phyloP scores from a whole-genome alignment of 2,113 vertebrate species.

The Azemiops feae region DNA sequence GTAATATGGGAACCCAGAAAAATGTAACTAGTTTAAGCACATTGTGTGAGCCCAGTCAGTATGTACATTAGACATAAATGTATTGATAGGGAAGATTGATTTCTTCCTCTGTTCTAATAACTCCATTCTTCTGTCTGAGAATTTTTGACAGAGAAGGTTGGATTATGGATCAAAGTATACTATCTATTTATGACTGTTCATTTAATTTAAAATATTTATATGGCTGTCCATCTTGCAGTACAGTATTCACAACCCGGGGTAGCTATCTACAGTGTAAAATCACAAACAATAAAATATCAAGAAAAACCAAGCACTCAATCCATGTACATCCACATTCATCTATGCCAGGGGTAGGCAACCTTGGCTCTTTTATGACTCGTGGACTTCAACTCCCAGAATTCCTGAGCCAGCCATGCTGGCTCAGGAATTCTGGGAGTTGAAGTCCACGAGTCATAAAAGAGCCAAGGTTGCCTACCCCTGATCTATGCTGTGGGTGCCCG shows the following conservation, averaged over 20 bases:
- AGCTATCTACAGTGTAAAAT: neutral
- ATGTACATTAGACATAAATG: neutral
- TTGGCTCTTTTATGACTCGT: too few relatives aligned
- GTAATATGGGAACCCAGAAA: neutral
- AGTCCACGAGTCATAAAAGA: too few relatives aligned
- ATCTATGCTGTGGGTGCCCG: too few relatives aligned
- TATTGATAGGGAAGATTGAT: neutral
- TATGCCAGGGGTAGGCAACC: too few relatives aligned
- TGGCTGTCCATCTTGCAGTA: neutral
- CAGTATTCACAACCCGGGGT: neutral
- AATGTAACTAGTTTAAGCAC: neutral
- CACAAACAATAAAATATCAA: neutral
- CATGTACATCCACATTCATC: neutral
- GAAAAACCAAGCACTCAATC: neutral
- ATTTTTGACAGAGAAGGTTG: neutral
- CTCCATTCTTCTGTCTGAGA: neutral
- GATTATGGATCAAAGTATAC: neutral
- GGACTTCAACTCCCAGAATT: too few relatives aligned
- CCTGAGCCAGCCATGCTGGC: too few relatives aligned
- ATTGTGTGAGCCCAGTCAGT: neutral
- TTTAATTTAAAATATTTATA: neutral
- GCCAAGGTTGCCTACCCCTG: too few relatives aligned
- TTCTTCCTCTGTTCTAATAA: neutral
- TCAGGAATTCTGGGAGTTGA: too few relatives aligned
- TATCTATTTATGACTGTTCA: neutral